Conservation (phyloP, 2,888 invertebrate species). For the Netelia fuscicornis region DNA sequence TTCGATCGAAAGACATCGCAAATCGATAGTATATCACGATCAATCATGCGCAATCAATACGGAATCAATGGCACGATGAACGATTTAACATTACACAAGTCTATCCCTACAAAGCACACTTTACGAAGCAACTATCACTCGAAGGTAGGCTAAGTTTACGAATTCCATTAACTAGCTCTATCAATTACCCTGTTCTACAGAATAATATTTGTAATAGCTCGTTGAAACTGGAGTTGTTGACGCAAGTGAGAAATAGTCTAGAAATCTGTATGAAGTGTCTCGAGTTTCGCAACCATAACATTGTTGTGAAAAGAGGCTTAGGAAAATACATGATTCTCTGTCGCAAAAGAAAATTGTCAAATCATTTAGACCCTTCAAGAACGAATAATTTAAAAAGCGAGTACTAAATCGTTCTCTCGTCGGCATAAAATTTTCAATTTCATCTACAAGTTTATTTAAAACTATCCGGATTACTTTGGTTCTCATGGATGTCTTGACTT, state of each 20-base stretch:
- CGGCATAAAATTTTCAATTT: background rate
- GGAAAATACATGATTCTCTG: conserved; percentile 29
- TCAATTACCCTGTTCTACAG: background rate
- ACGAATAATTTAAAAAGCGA: conserved; percentile 5
- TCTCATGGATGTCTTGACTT: conserved; percentile 43
- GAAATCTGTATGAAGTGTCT: background rate
- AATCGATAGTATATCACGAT: conserved; percentile 44
- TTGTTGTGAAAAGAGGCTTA: background rate
- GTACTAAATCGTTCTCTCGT: background rate
- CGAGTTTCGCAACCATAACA: background rate
- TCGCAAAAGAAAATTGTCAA: conserved; percentile 9
- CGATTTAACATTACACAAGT: conserved; percentile 9
- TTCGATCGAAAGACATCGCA: conserved; percentile 1
- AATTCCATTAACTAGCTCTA: too few relatives aligned
- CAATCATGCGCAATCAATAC: conserved; percentile 5
- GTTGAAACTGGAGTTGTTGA: conserved; percentile 8
- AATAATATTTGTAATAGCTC: conserved; percentile 14
- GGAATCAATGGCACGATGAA: conserved; percentile 46
- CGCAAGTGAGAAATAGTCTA: background rate
- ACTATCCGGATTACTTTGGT: conserved; percentile 37
- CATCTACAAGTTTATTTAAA: conserved; percentile 31
- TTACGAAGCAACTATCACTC: conserved; percentile 39
- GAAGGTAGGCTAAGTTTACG: background rate
- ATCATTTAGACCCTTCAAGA: conserved; percentile 27
- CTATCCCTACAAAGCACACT: conserved; percentile 36